Percentiles rank a stretch among this genome's conserved stretches.
Conservation (phyloP, 1,140 invertebrate genomes). For the Temnothorax longispinosus region DNA sequence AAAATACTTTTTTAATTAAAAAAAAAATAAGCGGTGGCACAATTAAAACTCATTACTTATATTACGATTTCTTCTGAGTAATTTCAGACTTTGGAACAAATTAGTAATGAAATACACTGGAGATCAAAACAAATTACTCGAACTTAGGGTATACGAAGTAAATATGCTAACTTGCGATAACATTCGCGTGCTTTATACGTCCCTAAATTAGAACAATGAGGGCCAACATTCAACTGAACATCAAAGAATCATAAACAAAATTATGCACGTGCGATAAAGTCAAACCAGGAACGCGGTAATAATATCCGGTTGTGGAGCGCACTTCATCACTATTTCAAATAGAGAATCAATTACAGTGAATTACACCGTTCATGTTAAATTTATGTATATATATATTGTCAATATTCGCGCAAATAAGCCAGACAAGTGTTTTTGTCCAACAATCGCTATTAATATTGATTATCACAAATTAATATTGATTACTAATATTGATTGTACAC, state of each 20-base stretch:
- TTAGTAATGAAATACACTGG: not conserved
- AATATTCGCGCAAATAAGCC: not conserved
- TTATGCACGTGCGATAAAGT: constrained; percentile 5
- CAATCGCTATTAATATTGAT: not conserved
- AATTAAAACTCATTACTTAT: not conserved
- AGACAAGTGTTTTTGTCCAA: not conserved
- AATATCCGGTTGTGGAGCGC: not conserved
- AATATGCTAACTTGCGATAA: not conserved
- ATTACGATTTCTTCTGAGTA: not conserved
- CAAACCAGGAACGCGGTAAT: not conserved
- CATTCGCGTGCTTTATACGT: not conserved
- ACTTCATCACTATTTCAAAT: constrained; percentile 6
- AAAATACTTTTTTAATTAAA: not conserved
- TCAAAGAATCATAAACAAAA: constrained; percentile 13
- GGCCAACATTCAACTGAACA: not conserved
- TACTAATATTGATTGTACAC: not conserved
- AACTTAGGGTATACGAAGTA: not conserved
- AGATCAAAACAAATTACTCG: not conserved
- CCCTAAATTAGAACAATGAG: not conserved
- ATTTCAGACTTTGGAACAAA: not conserved
- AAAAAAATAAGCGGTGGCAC: not conserved
- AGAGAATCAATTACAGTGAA: constrained; percentile 26
- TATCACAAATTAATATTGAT: not conserved
- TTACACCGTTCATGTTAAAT: not conserved
- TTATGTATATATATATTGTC: not conserved